A percentile compares a stretch with the other conserved stretches of the same genome.
These are phyloP conservation scores for Smutsia gigantea DNA, from an alignment of 2,797 vertebrate species.

Conservation along the genomic window DNA sequence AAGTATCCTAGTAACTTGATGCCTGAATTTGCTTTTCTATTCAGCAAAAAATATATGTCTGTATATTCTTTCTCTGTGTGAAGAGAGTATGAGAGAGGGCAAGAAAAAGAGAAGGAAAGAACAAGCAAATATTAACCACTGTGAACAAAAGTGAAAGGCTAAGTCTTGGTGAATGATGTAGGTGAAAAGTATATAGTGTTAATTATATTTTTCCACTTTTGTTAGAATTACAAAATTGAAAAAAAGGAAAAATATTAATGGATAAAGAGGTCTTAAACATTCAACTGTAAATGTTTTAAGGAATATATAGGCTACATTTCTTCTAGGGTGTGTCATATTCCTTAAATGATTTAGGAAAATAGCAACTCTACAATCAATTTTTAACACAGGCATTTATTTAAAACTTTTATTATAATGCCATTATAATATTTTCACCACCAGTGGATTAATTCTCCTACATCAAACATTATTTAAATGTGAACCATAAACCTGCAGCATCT, in stretches of 20 bases:
- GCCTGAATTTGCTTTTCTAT: not conserved
- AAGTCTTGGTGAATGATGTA: not conserved
- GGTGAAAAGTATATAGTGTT: not conserved
- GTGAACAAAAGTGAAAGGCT: not conserved
- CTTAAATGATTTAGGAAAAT: not conserved
- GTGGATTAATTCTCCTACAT: not conserved
- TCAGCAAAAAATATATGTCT: not conserved
- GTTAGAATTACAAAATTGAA: not conserved
- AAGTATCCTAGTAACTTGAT: not conserved
- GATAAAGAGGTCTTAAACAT: not conserved
- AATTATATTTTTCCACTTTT: not conserved
- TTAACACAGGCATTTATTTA: not conserved
- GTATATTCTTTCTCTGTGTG: not conserved
- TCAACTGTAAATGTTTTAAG: not conserved
- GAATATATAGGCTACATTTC: not conserved
- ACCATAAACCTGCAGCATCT: not conserved
- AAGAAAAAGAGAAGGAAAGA: not conserved
- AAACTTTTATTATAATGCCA: not conserved
- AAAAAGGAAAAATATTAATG: not conserved
- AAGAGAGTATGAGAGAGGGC: not conserved
- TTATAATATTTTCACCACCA: not conserved
- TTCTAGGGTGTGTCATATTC: not conserved
- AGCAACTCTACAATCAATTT: not conserved
- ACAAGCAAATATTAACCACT: not conserved
- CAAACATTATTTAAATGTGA: not conserved